Evolutionary conservation across 1,140 invertebrate genomes (phyloP), one percentile per base, ranked within the genome.

Genomic region (Subanguina moxae): DNA sequence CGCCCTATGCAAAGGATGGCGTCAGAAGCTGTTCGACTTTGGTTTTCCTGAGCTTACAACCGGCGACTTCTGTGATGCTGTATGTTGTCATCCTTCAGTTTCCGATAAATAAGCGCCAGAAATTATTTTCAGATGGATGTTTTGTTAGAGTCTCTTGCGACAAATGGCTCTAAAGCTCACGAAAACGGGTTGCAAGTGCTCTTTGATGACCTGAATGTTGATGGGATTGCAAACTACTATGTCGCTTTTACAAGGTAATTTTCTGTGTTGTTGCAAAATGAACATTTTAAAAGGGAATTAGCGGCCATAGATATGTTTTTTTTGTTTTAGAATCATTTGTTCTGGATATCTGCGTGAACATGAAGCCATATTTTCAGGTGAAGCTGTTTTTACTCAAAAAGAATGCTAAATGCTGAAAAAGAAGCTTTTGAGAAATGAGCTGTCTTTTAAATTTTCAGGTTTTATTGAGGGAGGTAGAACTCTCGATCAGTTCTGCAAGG

Each of bases 11-110:
- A 77, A 73, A 75, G 68, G 48, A 5, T 77, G 77, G 76, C 48
- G 71, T 7, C 21, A 32, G 23, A 48, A 62, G 13, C 56, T 77
- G 9, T 8, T 71, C 13, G 57, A 63, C 9, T 42, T 76, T 25
- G 77, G 75, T 19, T 78, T 78, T 66, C 77, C 76, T 30, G 76
- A 79, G 27, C 46, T 77, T 1, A 77, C 76, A n/a, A 77, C 76
- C 57, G 76, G 64, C 7, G 76, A 77, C 30, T 77, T 77, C 62
- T 77, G 76, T 46, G 75, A 77, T 62, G 61, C 76, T 21, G 76
- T 77, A 70, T 28, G 46, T 28, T 72, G n/a, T 69, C 32, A 56
- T 56, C 5, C 27, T 43, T n/a, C 58, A 25, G 13, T 61, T 61
- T 61, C 3, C 13, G 19, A 13, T 30, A 61, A 32, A 13, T 30